Conservation (phyloP, 2,113 vertebrate genomes). For the Leptocoma aspasia region DNA sequence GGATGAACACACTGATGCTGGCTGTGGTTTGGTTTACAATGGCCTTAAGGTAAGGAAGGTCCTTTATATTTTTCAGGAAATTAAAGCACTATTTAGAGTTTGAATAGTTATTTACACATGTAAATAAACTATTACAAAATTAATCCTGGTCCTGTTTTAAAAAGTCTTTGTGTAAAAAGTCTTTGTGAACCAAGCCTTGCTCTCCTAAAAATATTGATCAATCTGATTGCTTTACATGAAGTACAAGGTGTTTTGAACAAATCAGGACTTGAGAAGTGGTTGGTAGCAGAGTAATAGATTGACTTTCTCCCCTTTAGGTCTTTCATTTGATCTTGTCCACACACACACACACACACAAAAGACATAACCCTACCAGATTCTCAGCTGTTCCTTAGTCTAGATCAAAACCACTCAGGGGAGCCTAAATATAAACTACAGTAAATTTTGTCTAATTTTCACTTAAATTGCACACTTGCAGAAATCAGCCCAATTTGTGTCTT, state of each 20-base stretch:
- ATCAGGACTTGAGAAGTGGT: neutral
- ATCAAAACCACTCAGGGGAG: neutral
- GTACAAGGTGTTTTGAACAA: neutral
- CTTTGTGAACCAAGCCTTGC: neutral
- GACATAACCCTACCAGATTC: neutral
- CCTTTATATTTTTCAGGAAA: neutral
- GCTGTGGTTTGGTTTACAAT: constrained; percentile 95
- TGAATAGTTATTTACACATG: neutral
- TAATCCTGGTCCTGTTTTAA: neutral
- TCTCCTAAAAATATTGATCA: neutral
- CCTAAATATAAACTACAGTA: neutral
- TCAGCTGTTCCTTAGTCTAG: neutral
- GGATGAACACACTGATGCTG: constrained; percentile 89
- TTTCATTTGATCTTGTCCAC: neutral
- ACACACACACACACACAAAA: neutral
- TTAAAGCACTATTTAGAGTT: neutral
- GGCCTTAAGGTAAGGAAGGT: constrained; percentile 87
- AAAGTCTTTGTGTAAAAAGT: neutral
- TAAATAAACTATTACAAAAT: neutral
- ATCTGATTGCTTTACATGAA: neutral
- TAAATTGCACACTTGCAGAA: neutral
- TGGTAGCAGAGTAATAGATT: neutral
- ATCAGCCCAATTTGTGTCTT: neutral
- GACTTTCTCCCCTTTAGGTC: neutral
- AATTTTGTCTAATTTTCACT: neutral